phyloP scores from a whole-genome alignment of 2,113 vertebrate species.

The Charadrius vociferus region DNA sequence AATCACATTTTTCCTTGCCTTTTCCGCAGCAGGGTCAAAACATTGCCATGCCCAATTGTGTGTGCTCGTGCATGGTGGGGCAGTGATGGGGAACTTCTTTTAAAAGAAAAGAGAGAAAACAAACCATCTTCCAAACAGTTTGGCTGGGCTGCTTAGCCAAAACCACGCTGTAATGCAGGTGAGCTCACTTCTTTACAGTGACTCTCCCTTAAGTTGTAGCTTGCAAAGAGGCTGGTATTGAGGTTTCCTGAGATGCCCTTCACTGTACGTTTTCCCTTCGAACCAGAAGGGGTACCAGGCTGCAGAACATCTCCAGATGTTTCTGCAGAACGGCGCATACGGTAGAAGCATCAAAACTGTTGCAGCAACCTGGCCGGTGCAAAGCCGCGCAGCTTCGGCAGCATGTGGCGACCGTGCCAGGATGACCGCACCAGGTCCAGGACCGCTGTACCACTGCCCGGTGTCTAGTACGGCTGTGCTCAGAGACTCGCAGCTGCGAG shows the following conservation, averaged over 20 bases:
- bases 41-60: background rate
- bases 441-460: background rate
- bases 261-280: background rate
- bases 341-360: background rate
- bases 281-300: background rate
- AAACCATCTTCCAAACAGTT: background rate
- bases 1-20: background rate
- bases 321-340: background rate
- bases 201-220: background rate
- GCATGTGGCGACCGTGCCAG: accelerated
- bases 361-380: background rate
- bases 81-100: background rate
- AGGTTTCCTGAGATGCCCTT: background rate
- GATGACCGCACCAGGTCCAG: background rate
- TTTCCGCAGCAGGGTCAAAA: background rate
- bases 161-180: background rate
- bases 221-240: background rate
- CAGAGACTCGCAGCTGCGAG: background rate
- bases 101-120: background rate
- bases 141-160: background rate
- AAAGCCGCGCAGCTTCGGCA: background rate
- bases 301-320: too few relatives aligned
- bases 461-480: background rate
- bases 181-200: background rate
- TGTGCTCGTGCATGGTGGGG: background rate